Conservation (phyloP, 2,888 invertebrate genomes). For the Lucinisca nassula region DNA sequence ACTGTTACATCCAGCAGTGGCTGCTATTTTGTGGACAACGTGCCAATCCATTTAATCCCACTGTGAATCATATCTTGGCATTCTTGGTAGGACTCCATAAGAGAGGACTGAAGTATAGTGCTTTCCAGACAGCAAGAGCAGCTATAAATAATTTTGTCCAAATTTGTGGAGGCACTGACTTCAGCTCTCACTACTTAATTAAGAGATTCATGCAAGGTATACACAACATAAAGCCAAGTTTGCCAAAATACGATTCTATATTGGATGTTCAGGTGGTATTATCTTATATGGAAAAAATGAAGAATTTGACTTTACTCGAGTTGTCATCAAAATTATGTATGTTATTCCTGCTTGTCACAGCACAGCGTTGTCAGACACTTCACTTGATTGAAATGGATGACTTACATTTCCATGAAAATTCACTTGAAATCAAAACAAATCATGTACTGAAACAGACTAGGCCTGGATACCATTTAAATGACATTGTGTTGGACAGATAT, state of each 20-base stretch:
- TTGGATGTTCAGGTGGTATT: slow-evolving; percentile 60
- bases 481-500: slow-evolving; percentile 28
- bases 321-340: slow-evolving; percentile 47
- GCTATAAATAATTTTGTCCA: slow-evolving; percentile 18
- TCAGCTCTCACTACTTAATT: slow-evolving; percentile 34
- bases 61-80: slow-evolving; percentile 25
- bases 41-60: slow-evolving; percentile 30
- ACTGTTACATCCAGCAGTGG: slow-evolving; percentile 23
- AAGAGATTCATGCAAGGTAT: slow-evolving; percentile 48
- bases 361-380: slow-evolving; percentile 52
- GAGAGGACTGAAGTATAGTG: slow-evolving; percentile 25
- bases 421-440: slow-evolving; percentile 27
- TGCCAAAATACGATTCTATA: slow-evolving; percentile 37
- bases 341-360: slow-evolving; percentile 50
- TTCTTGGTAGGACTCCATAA: slow-evolving; percentile 18
- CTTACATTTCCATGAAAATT: neutral
- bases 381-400: slow-evolving; percentile 43
- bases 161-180: neutral
- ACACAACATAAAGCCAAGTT: slow-evolving; percentile 32
- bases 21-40: slow-evolving; percentile 15
- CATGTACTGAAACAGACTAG: slow-evolving; percentile 50
- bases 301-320: slow-evolving; percentile 23
- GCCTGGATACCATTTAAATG: slow-evolving; percentile 35
- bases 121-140: slow-evolving; percentile 33
- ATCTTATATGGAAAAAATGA: slow-evolving; percentile 12